phyloP scores from a whole-genome alignment of 1,140 invertebrate species.

The Popillia japonica region DNA sequence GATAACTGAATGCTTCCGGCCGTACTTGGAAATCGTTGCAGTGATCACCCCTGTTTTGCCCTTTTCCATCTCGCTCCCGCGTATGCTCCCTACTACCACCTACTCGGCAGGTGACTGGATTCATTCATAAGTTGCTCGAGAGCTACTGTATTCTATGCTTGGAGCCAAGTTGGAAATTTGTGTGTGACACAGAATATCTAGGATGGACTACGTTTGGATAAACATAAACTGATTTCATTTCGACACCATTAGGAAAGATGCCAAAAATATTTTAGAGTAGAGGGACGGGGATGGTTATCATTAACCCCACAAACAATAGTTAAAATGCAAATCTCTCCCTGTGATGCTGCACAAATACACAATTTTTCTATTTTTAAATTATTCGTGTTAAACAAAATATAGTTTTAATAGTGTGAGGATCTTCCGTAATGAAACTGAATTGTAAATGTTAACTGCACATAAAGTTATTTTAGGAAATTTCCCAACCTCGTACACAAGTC shows the following conservation, averaged over 20 bases:
- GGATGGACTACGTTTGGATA: not conserved
- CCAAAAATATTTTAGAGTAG: not conserved
- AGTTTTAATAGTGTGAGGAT: not conserved
- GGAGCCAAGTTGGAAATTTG: not conserved
- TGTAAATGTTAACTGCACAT: not conserved
- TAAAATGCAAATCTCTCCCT: not conserved
- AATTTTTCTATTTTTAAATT: not conserved
- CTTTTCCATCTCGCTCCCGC: not conserved
- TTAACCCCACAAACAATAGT: not conserved
- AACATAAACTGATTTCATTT: not conserved
- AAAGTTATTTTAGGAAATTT: not conserved
- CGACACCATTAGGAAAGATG: not conserved
- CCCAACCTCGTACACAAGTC: not conserved
- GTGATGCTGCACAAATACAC: not conserved
- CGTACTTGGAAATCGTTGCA: constrained; percentile 23
- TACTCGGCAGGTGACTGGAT: constrained; percentile 18
- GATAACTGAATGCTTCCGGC: constrained; percentile 28
- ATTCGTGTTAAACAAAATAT: not conserved
- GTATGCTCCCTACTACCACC: not conserved
- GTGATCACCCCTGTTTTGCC: not conserved
- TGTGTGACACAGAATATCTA: not conserved
- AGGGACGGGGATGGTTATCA: not conserved
- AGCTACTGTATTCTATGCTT: not conserved
- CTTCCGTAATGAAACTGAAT: not conserved
- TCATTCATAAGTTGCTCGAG: constrained; percentile 19